A percentile compares a stretch with the other conserved stretches of the same genome.
Conservation (phyloP, 2,113 vertebrate genomes). For the Rhineura floridana region DNA sequence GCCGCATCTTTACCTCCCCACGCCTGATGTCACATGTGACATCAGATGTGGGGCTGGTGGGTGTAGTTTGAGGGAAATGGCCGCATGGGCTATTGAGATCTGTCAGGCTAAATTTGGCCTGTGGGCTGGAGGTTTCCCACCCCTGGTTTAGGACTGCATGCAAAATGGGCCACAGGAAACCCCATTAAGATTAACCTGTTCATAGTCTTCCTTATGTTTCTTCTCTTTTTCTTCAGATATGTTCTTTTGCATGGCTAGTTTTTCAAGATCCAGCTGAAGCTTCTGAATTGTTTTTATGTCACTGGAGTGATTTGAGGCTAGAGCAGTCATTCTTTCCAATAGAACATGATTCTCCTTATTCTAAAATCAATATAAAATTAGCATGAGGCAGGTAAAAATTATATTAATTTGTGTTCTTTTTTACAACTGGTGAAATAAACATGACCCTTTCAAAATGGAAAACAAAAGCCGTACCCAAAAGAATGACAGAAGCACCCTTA, state of each 20-base stretch:
- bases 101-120: too few species aligned
- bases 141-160: too few species aligned
- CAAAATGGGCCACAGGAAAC: not conserved
- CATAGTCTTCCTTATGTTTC: conserved; percentile 77
- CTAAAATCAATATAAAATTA: conserved; percentile 66
- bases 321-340: conserved; percentile 86
- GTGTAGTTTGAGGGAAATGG: too few species aligned
- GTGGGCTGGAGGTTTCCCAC: too few species aligned
- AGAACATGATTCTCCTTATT: conserved; percentile 89
- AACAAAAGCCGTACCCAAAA: not conserved
- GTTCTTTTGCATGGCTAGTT: conserved; percentile 74
- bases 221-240: conserved; percentile 79
- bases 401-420: not conserved
- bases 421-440: not conserved
- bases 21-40: too few species aligned
- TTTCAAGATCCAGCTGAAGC: conserved; percentile 86
- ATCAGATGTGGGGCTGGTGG: too few species aligned
- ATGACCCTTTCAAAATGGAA: not conserved
- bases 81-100: too few species aligned
- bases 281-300: conserved; percentile 83
- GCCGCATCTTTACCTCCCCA: too few species aligned
- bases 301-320: conserved; percentile 79
- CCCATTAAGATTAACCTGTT: conserved; percentile 75
- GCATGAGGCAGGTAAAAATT: not conserved
- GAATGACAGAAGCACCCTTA: not conserved